Evolutionary conservation across 2,797 vertebrate species (phyloP).

Genomic region (Poeciliopsis gracilis): DNA sequence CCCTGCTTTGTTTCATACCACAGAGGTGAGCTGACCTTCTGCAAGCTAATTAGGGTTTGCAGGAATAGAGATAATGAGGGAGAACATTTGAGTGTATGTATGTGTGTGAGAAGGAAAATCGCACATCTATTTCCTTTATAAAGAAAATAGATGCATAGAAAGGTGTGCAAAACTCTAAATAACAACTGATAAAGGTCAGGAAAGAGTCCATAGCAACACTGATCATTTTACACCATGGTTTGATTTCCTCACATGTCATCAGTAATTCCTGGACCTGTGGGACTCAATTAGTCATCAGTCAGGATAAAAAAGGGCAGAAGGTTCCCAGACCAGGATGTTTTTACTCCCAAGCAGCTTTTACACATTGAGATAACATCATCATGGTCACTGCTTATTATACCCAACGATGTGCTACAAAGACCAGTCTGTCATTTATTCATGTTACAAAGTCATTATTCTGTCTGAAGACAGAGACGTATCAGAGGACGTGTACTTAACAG

Average conservation of each 20-base stretch:
- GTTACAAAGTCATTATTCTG: conserved; percentile 47
- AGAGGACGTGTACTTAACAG: conserved; percentile 5
- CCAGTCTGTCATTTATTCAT: conserved; percentile 48
- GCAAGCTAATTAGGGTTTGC: conserved; percentile 63
- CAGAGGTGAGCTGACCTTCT: conserved; percentile 65
- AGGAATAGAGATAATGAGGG: conserved; percentile 57
- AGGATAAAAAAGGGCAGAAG: conserved; percentile 20
- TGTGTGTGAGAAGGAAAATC: conserved; percentile 22
- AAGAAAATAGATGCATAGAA: conserved; percentile 48
- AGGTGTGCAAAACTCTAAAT: conserved; percentile 28
- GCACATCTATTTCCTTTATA: conserved; percentile 31
- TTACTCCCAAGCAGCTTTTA: conserved; percentile 18
- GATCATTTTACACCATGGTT: conserved; percentile 21
- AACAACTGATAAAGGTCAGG: conserved; percentile 51
- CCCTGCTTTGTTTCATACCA: conserved; percentile 52
- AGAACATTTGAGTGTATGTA: conserved; percentile 12
- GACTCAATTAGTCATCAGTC: conserved; percentile 61
- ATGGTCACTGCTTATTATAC: conserved; percentile 63
- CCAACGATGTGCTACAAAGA: conserved; percentile 25
- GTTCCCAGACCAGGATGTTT: conserved; percentile 32
- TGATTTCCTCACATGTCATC: conserved; percentile 17
- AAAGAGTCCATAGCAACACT: conserved; percentile 25
- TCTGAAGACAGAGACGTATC: not conserved
- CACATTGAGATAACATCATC: conserved; percentile 47
- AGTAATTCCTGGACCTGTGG: conserved; percentile 43